Evolutionary conservation across 2,797 vertebrate species (phyloP), one percentile per base, ranked within the genome.

Genomic region (Peromyscus nudipes): DNA sequence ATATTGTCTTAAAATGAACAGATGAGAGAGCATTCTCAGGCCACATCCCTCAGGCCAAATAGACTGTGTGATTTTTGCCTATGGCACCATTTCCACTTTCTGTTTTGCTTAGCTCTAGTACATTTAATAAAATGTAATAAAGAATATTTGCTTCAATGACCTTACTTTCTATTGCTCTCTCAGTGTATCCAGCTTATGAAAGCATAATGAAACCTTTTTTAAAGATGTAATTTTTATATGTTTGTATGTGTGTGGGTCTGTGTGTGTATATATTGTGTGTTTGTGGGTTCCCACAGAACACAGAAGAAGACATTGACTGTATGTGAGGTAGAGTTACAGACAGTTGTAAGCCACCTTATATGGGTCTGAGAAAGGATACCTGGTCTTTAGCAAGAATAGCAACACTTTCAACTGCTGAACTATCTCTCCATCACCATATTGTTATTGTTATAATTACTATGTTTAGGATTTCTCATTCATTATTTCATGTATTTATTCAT

Each of bases 81-180:
- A 29, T 2, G 85, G 57, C 29, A 57, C 64, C 23, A 92, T 89
- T 93, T 94, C 79, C 75, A 86, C n/a, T 76, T 96, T 96, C 40
- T 91, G 31, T 89, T 95, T 92, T 96, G 75, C 75, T 97, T 95
- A 94, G 83, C 64, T 95, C 75, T 4, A 55, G 69, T 27, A 57
- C 94, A 96, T 95, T 96, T 96, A 95, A 97, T 96, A 94, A 96
- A 94, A 91, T 37, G 12, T 57, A 81, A 49, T 62, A 80, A 77
- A 55, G 91, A 96, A 93, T 93, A 95, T 95, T 97, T 97, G 34
- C 94, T 89, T 96, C 83, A 46, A 52, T 89, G 64, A 96, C 55
- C 52, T 95, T 95, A 62, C 95, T 91, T 96, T 96, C 69, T 82
- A 62, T 88, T n/a, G 46, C 37, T 31, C 88, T 37, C n/a, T 40